Base-by-base conservation (phyloP, 1,140 invertebrate species). In the Paraescarpia echinospica region DNA sequence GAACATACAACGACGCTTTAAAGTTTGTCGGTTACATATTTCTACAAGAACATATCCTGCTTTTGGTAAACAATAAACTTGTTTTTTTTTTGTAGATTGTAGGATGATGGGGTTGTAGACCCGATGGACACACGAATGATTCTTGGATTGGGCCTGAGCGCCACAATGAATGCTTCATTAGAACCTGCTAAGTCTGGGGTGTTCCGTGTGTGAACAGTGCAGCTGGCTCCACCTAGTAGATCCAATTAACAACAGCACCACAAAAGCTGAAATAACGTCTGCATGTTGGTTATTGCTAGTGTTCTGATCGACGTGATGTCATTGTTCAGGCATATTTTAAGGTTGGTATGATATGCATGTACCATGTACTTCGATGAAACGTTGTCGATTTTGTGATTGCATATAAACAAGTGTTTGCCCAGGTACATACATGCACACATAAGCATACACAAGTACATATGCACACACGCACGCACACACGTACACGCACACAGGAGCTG, bases 81-180 rank as follows among this genome's bases (percentile, higher is more conserved):
- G 5, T n/a, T n/a, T 92, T 2, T 92, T 89, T 1, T 34, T 88
- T 92, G 89, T 93, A 96, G 96, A 93, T 93, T 96, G 41, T 96
- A 96, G 96, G 96, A 96, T 93, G 96, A 96, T 94, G 96, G 96
- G 22, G 95, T 96, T 31, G 96, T 96, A 89, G 96, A 96, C 93
- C 96, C 96, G 6, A 93, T 92, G 5, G 95, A 96, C 93, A 96
- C 96, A 9, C 93, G 96, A 31, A 94, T 93, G 35, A 95, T 96
- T 1, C 93, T 96, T 34, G 95, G 95, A 91, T 94, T 96, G 12
- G 95, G 95, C 93, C 91, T 96, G 34, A 95, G 95, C 92, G 96
- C 96, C 31, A 93, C 96, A 12, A 94, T 96, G 2, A 96, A 96
- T 93, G 94, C 94, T 35, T 94, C 95, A 14, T 89, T 93, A 90